A percentile compares a stretch with the other conserved stretches of the same genome.
These are phyloP conservation scores for Hystrix brachyura DNA, from an alignment of 2,113 vertebrate species.

Conservation along the genomic window DNA sequence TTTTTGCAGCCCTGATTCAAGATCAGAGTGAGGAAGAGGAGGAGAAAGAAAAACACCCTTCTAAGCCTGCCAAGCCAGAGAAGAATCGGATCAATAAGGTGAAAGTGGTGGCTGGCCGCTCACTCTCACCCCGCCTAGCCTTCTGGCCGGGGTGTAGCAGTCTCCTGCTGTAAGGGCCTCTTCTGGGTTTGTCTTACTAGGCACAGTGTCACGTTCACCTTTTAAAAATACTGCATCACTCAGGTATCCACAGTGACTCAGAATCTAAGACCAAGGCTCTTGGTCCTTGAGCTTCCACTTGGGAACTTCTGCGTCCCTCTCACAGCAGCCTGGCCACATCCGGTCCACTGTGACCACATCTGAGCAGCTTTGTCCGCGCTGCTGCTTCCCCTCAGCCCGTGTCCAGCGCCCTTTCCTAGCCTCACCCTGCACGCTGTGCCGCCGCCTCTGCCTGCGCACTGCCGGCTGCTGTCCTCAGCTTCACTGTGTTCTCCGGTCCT, in stretches of 20 bases:
- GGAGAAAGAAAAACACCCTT: slow-evolving; percentile 80
- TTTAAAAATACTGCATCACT: neutral
- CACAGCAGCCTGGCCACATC: neutral
- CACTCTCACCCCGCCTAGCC: rapidly evolving
- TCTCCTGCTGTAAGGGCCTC: neutral
- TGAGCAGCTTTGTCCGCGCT: neutral
- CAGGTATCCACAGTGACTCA: neutral
- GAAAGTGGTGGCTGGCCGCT: neutral
- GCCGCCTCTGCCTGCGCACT: neutral
- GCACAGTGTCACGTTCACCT: neutral
- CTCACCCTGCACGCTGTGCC: neutral
- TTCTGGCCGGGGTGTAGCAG: neutral
- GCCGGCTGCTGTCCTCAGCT: neutral
- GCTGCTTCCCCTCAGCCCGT: neutral
- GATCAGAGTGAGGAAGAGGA: slow-evolving; percentile 92
- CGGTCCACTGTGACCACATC: neutral
- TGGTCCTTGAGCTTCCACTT: neutral
- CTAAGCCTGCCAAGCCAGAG: slow-evolving; percentile 77
- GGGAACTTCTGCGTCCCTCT: neutral
- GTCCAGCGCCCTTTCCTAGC: neutral
- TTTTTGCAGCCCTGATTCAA: slow-evolving; percentile 93
- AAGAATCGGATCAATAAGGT: slow-evolving; percentile 85
- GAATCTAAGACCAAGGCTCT: neutral
- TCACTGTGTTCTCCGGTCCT: neutral
- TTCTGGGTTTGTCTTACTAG: neutral